These are phyloP conservation scores for Plutomurus gul DNA, from an alignment of 1,140 invertebrate genomes.

Conservation along the genomic window DNA sequence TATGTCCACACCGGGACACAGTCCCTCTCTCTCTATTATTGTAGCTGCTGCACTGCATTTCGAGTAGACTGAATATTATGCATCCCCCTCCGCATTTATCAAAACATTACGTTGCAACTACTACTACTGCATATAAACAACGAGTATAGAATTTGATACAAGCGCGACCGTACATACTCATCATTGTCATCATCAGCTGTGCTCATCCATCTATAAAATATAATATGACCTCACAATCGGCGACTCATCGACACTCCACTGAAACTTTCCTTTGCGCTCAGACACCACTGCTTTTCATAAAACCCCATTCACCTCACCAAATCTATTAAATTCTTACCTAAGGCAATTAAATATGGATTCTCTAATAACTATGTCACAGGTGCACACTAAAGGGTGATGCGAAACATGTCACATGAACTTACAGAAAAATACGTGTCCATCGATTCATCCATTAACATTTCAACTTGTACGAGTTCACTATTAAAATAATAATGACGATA, in stretches of 20 bases:
- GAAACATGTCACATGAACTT: neutral
- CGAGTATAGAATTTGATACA: neutral
- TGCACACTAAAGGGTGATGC: neutral
- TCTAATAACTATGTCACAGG: slow-evolving; percentile 21
- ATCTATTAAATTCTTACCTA: neutral
- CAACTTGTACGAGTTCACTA: neutral
- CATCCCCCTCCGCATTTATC: neutral
- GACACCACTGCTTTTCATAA: no score
- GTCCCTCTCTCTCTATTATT: neutral
- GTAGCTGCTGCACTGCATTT: neutral
- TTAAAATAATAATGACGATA: no score
- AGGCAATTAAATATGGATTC: slow-evolving; percentile 4
- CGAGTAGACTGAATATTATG: neutral
- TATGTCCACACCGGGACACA: neutral
- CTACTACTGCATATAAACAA: no score
- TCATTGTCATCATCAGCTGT: slow-evolving; percentile 22
- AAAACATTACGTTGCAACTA: neutral
- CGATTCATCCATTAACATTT: neutral
- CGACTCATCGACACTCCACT: neutral
- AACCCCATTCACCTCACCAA: neutral
- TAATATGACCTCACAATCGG: slow-evolving; percentile 15
- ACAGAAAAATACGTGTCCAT: no score
- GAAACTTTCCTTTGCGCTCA: slow-evolving; percentile 17
- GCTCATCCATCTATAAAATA: slow-evolving; percentile 27
- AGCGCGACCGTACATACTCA: neutral